phyloP scores from a whole-genome alignment of 23 tunicate species.

The Halocynthia roretzi region DNA sequence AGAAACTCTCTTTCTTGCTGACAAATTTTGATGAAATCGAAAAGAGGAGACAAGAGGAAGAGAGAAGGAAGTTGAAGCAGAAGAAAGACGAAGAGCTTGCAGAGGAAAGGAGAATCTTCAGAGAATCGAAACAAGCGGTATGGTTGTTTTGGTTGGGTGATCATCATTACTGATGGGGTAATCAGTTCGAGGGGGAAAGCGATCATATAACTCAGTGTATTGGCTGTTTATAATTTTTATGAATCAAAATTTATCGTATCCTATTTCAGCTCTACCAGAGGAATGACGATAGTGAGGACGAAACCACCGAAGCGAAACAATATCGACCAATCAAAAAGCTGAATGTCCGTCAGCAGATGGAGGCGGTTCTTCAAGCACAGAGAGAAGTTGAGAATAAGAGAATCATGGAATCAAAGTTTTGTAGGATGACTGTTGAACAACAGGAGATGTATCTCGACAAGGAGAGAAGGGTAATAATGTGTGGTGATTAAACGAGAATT shows the following conservation, averaged over 20 bases:
- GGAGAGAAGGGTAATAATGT: slow-evolving; percentile 45
- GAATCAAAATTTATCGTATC: background rate
- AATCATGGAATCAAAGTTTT: slow-evolving; percentile 78
- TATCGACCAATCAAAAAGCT: slow-evolving; percentile 43
- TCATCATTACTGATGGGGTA: too few relatives aligned
- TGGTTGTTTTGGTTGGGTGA: background rate
- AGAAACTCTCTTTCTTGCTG: slow-evolving; percentile 40
- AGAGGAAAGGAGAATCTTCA: slow-evolving; percentile 58
- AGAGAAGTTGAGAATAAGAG: slow-evolving; percentile 73
- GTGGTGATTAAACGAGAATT: background rate
- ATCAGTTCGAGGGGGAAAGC: too few relatives aligned
- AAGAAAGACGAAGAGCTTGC: slow-evolving; percentile 52
- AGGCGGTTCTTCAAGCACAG: slow-evolving; percentile 75
- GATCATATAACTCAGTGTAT: too few relatives aligned
- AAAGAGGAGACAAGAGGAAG: slow-evolving; percentile 55
- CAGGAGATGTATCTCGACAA: slow-evolving; percentile 78
- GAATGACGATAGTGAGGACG: slow-evolving; percentile 1
- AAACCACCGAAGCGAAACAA: background rate
- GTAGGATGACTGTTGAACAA: slow-evolving; percentile 86
- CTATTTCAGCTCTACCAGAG: background rate
- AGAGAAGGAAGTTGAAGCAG: slow-evolving; percentile 37
- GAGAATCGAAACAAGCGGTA: slow-evolving; percentile 15
- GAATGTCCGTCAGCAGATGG: slow-evolving; percentile 61
- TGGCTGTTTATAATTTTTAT: background rate
- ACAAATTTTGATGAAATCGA: slow-evolving; percentile 73